Evolutionary conservation across 2,888 invertebrate species (phyloP).

Genomic region (Buathra laborator): DNA sequence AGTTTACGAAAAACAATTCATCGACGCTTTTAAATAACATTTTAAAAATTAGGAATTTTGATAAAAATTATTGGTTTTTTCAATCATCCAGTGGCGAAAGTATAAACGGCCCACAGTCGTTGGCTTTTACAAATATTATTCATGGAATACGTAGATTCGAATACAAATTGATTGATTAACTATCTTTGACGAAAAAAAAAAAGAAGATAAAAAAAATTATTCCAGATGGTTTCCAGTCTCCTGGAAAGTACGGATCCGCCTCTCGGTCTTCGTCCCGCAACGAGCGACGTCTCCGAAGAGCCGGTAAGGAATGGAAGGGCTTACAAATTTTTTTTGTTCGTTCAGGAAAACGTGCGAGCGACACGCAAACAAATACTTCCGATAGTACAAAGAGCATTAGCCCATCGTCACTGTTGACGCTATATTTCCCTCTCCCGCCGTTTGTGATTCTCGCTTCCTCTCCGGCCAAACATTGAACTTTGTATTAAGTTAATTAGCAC

Average conservation of each 20-base stretch:
- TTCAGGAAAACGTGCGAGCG: conserved; percentile 87
- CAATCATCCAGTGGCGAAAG: too few species aligned
- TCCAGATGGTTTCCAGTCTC: conserved; percentile 54
- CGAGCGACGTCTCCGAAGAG: conserved; percentile 59
- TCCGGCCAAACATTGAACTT: conserved; percentile 66
- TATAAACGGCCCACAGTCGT: too few species aligned
- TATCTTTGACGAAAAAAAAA: conserved; percentile 6
- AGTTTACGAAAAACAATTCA: too few species aligned
- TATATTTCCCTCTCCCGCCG: conserved; percentile 9
- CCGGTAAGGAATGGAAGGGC: conserved; percentile 66
- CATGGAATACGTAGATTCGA: too few species aligned
- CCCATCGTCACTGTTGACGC: conserved; percentile 71
- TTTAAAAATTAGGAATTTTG: too few species aligned
- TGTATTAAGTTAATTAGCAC: conserved; percentile 68
- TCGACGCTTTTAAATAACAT: too few species aligned
- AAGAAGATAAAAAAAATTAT: neutral
- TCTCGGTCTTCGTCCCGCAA: conserved; percentile 74
- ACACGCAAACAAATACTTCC: conserved; percentile 91
- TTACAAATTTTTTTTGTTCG: conserved; percentile 84
- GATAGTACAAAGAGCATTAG: conserved; percentile 86
- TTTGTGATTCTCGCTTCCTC: neutral
- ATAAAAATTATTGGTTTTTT: too few species aligned
- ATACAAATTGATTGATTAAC: neutral
- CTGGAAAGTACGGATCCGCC: conserved; percentile 66
- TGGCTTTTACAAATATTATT: too few species aligned